Evolutionary conservation across 2,113 vertebrate species (phyloP), one percentile per base, ranked within the genome.

Genomic region (Etia nguti): DNA sequence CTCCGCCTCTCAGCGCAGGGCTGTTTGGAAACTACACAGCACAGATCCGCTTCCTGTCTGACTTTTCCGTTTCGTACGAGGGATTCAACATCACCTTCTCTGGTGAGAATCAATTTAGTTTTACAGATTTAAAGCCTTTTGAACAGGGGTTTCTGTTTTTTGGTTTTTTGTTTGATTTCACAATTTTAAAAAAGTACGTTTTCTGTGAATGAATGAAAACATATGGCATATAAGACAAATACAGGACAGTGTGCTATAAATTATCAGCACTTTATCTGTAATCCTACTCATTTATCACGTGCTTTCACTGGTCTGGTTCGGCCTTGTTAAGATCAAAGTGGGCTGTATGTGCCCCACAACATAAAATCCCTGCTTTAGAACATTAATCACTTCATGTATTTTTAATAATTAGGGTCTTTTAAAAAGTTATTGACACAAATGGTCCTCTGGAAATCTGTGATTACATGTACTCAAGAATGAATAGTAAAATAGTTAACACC

Each of bases 81-180:
- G 99, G 99, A 73, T 99, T 99, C 95, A 99, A 99, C 96, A 98
- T 99, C 95, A 99, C 98, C 43, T 99, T 99, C 95, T 98, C 98
- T 43, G 99, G 99, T 99, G 94, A 92, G 87, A 65, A 20, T 29
- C 11, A 29, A 82, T 34, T 59, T 15, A 22, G 34, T 73, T 0
- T 73, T 65, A 73, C 1, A 10, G 36, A 50, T 20, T 52, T 65
- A 65, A 65, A 65, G 6, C 34, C 20, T 65, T 38, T 10, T 65
- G 60, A 22, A 38, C 48, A 20, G 7, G 4, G 16, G 8, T 50
- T 8, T 50, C 10, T 56, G 6, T 7, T 22, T 38, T 65, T 59
- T 26, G 3, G 0, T 1, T 7, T 13, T 29, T n/a, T 38, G 20
- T 5, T 65, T 38, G 2, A 65, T 11, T 65, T 65, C 20, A 5